phyloP scores from a whole-genome alignment of 1,140 invertebrate genomes.

The Condylostylus longicornis region DNA sequence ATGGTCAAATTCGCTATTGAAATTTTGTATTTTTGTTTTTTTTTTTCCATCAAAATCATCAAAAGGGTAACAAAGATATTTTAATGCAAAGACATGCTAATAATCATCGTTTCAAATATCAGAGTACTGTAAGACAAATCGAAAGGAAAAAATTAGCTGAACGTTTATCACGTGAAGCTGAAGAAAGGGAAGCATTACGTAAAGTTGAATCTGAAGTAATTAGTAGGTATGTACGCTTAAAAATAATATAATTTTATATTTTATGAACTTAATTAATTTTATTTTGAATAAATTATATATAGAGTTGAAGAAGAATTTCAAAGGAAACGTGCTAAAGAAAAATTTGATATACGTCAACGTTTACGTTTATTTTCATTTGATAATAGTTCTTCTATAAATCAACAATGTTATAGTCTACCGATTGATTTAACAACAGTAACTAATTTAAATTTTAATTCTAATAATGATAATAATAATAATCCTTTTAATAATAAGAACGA shows the following conservation, averaged over 20 bases:
- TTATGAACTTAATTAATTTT: not conserved
- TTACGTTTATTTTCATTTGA: conserved; percentile 51
- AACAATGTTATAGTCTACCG: too few relatives aligned
- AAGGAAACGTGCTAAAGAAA: conserved; percentile 54
- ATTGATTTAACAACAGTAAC: too few relatives aligned
- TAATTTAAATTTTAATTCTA: too few relatives aligned
- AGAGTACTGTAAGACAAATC: conserved; percentile 62
- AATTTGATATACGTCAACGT: conserved; percentile 57
- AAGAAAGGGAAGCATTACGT: conserved; percentile 57
- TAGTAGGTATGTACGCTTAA: conserved; percentile 31
- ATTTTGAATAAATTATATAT: conserved; percentile 1
- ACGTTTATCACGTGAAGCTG: conserved; percentile 55
- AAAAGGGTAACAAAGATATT: too few relatives aligned
- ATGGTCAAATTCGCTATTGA: not conserved
- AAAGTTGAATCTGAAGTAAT: conserved; percentile 61
- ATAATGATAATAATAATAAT: too few relatives aligned
- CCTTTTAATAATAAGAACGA: too few relatives aligned
- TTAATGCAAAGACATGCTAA: too few relatives aligned
- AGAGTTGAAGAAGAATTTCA: conserved; percentile 59
- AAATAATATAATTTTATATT: not conserved
- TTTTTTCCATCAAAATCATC: conserved; percentile 2
- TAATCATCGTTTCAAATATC: conserved; percentile 58
- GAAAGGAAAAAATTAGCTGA: conserved; percentile 58
- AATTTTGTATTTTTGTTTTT: not conserved
- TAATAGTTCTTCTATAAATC: too few relatives aligned